These are phyloP conservation scores for Callipepla squamata DNA, from an alignment of 2,113 vertebrate species.

Conservation along the genomic window DNA sequence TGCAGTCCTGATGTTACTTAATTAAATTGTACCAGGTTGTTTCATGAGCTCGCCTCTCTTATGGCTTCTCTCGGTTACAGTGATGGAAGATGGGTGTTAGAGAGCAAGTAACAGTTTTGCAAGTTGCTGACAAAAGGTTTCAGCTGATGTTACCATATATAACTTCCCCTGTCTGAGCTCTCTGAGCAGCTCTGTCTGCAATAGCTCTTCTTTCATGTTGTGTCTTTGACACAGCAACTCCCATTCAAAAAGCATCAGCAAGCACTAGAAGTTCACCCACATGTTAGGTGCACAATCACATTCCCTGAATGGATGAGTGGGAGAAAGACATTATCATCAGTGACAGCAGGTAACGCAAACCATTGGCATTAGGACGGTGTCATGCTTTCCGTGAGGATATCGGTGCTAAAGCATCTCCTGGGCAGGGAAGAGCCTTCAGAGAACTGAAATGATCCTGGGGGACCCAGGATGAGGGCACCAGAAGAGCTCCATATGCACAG, in stretches of 20 bases:
- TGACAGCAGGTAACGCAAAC: neutral
- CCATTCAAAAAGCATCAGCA: neutral
- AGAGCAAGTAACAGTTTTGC: neutral
- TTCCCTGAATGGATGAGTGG: neutral
- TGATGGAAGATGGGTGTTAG: neutral
- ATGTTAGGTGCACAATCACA: neutral
- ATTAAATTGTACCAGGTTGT: neutral
- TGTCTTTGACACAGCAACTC: neutral
- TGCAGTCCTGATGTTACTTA: neutral
- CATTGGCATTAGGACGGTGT: neutral
- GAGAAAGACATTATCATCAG: neutral
- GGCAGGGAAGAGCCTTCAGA: neutral
- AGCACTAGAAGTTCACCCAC: neutral
- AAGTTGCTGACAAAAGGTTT: neutral
- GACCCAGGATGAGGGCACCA: neutral
- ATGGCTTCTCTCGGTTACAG: neutral
- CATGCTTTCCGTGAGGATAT: neutral
- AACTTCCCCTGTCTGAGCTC: neutral
- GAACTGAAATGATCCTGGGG: neutral
- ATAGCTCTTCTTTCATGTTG: neutral
- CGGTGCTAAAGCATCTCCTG: neutral
- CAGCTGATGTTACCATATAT: neutral
- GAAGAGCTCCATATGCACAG: neutral
- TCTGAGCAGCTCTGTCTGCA: neutral
- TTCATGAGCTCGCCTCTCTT: neutral